Conservation (phyloP, 35 echinoderm and acorn worm genomes). For the Ophiothrix spiculata region DNA sequence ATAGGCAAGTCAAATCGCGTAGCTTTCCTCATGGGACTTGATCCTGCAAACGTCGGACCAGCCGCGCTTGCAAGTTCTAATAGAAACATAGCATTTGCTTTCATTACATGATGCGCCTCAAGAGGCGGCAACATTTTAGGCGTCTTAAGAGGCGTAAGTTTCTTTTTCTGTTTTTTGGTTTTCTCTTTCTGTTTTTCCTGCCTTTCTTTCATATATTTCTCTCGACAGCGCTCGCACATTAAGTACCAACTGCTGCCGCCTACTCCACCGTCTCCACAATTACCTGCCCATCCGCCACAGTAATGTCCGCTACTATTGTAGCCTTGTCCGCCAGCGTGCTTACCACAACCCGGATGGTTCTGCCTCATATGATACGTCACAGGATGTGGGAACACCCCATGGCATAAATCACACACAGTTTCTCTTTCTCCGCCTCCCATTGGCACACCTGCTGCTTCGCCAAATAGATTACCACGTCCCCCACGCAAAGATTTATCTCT, state of each 20-base stretch:
- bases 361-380: conserved; percentile 98
- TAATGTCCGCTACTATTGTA: conserved; percentile 98
- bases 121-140: conserved; percentile 70
- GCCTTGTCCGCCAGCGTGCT: conserved; percentile 78
- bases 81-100: conserved; percentile 94
- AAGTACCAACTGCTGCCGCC: conserved; percentile 95
- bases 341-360: conserved; percentile 89
- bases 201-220: conserved; percentile 85
- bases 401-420: conserved; percentile 82
- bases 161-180: conserved; percentile 82
- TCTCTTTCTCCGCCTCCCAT: conserved; percentile 71
- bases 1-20: conserved; percentile 88
- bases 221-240: conserved; percentile 89
- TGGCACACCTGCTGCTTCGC: conserved; percentile 91
- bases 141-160: conserved; percentile 67
- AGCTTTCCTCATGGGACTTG: conserved; percentile 45
- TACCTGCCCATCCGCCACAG: conserved; percentile 92
- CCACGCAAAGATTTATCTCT: conserved; percentile 77
- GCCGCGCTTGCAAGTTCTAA: conserved; percentile 87
- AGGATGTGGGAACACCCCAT: conserved; percentile 85
- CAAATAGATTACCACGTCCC: conserved; percentile 90
- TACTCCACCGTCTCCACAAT: conserved; percentile 84
- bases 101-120: conserved; percentile 97
- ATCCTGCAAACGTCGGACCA: conserved; percentile 50
- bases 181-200: conserved; percentile 91